These are phyloP conservation scores for zebrafish (Danio rerio) DNA, from an alignment of 2,113 vertebrate species.

Conservation along the genomic window GRCz12tu NC_133187.1:23258501-23259000, in stretches of 20 bases:
- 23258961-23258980: no score
- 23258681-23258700: conserved; percentile 3
- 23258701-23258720: conserved; percentile 46
- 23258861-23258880: neutral
- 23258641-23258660: conserved; percentile 58
- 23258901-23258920: neutral
- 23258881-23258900: neutral
- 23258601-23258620: conserved; percentile 44
- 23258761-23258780: neutral
- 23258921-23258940: no score
- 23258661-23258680: conserved; percentile 33
- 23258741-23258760: neutral
- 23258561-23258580: conserved; percentile 45
- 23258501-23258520: conserved; percentile 2
- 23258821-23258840: neutral
- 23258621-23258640: conserved; percentile 36
- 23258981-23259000: neutral
- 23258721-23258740: neutral
- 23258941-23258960: no score
- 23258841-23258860: neutral
- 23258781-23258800: neutral
- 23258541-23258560: conserved; percentile 37
- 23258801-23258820: neutral
- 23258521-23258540: neutral
- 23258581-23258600: conserved; percentile 41